Evolutionary conservation across 2,113 vertebrate genomes (phyloP), one percentile per base, ranked within the genome.

Genomic region (Sarotherodon lohbergeri): DNA sequence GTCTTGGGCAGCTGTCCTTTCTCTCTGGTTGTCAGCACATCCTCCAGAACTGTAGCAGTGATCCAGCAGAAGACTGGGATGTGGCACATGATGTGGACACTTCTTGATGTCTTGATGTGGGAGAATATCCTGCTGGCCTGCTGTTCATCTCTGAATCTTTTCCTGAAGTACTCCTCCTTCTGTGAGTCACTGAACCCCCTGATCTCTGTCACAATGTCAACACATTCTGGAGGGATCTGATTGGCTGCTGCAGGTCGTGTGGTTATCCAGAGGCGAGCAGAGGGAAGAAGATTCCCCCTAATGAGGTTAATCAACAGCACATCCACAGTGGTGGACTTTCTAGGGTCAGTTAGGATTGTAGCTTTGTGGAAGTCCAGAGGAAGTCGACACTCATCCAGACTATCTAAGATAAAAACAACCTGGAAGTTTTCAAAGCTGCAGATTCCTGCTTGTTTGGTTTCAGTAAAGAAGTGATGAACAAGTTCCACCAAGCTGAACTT

Each of bases 31-130:
- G n/a, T n/a, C n/a, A n/a, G n/a, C n/a, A n/a, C n/a, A n/a, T n/a
- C n/a, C n/a, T n/a, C n/a, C n/a, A n/a, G n/a, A n/a, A n/a, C n/a
- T n/a, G n/a, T 54, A 22, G 52, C 19, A 54, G 52, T 54, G 52
- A 54, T 54, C 52, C 52, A 54, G 9, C 52, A 54, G 19, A 54
- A 54, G 52, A 54, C 52, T 54, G 52, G 52, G 19, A 54, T 54
- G 19, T 54, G 52, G 0, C 52, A 54, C 52, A 54, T 54, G 52
- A 54, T 54, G 52, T 1, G 52, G 52, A 54, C 0, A 0, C 52
- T 54, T 22, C 19, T 0, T 54, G 52, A 22, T 54, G 19, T 54
- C 52, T 22, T 54, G 52, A 54, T 54, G 52, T 22, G 19, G 5
- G 52, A 54, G 52, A 54, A 0, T 0, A 54, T 54, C 9, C 19